Conservation (phyloP, 2,113 vertebrate genomes). For the Ariopsis seemanni region DNA sequence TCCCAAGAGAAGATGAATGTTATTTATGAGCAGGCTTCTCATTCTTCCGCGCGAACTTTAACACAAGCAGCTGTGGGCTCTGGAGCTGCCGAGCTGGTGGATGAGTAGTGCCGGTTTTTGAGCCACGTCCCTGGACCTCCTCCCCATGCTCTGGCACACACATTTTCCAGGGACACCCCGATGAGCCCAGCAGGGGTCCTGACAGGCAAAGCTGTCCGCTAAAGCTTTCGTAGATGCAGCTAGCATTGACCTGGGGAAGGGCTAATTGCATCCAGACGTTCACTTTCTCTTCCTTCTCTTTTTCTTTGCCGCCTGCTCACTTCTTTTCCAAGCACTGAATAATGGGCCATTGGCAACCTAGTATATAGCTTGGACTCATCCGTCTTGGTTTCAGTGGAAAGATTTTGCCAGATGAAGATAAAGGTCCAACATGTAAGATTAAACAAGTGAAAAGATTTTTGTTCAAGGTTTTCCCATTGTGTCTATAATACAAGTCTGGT, state of each 20-base stretch:
- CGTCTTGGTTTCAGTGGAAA: slow-evolving; percentile 26
- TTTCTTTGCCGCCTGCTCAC: slow-evolving; percentile 28
- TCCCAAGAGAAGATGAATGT: slow-evolving; percentile 47
- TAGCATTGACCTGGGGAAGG: slow-evolving; percentile 73
- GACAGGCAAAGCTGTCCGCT: slow-evolving; percentile 77
- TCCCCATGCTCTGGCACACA: slow-evolving; percentile 65
- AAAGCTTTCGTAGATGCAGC: slow-evolving; percentile 70
- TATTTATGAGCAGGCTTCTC: slow-evolving; percentile 57
- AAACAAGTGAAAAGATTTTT: slow-evolving; percentile 22
- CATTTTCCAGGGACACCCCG: slow-evolving; percentile 71
- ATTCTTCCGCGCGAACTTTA: slow-evolving; percentile 56
- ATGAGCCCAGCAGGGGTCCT: slow-evolving; percentile 78
- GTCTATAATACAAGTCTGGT: neutral
- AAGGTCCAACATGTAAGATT: slow-evolving; percentile 8
- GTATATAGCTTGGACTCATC: slow-evolving; percentile 71
- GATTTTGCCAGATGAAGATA: slow-evolving; percentile 33
- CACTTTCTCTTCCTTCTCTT: slow-evolving; percentile 38
- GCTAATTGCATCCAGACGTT: slow-evolving; percentile 85
- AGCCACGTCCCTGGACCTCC: slow-evolving; percentile 43
- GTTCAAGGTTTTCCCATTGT: neutral
- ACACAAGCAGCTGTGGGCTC: slow-evolving; percentile 60
- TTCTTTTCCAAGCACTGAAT: slow-evolving; percentile 65
- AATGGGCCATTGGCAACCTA: slow-evolving; percentile 74
- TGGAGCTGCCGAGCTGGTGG: slow-evolving; percentile 57
- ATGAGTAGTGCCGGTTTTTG: slow-evolving; percentile 25